These are phyloP conservation scores for Dicyrtoma fusca DNA, from an alignment of 2,888 invertebrate genomes.

Conservation along the genomic window DNA sequence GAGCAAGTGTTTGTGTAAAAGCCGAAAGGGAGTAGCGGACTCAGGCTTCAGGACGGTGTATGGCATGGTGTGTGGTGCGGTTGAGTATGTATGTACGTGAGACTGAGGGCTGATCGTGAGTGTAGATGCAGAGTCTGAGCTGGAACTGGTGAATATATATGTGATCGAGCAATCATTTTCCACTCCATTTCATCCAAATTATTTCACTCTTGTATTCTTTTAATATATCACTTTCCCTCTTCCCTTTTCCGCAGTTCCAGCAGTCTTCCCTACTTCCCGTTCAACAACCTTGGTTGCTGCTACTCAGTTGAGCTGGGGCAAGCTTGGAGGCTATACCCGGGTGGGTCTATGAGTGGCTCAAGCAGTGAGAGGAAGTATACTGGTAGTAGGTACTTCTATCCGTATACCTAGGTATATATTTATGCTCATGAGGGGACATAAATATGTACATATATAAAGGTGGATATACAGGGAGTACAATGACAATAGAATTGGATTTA, in stretches of 20 bases:
- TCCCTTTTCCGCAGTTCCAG: constrained; percentile 24
- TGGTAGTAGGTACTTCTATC: no score
- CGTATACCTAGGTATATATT: no score
- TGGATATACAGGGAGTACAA: not conserved
- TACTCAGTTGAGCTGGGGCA: no score
- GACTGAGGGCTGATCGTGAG: no score
- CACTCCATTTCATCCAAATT: constrained; percentile 50
- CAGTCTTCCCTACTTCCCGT: not conserved
- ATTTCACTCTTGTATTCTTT: constrained; percentile 50
- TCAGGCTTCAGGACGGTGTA: no score
- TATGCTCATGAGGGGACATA: not conserved
- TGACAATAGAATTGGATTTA: not conserved
- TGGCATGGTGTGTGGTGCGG: no score
- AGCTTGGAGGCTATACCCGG: not conserved
- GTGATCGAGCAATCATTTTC: constrained; percentile 51
- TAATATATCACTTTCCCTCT: constrained; percentile 43
- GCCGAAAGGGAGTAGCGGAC: no score
- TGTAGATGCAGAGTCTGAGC: not conserved
- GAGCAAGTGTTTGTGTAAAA: no score
- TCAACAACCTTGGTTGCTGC: not conserved
- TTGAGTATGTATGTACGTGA: not conserved
- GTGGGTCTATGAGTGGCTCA: not conserved
- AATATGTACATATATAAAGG: no score
- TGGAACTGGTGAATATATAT: constrained; percentile 22
- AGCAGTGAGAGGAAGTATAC: no score